A percentile compares a stretch with the other conserved stretches of the same genome.
phyloP scores from a whole-genome alignment of 2,888 invertebrate genomes.

The Pomacea canaliculata region DNA sequence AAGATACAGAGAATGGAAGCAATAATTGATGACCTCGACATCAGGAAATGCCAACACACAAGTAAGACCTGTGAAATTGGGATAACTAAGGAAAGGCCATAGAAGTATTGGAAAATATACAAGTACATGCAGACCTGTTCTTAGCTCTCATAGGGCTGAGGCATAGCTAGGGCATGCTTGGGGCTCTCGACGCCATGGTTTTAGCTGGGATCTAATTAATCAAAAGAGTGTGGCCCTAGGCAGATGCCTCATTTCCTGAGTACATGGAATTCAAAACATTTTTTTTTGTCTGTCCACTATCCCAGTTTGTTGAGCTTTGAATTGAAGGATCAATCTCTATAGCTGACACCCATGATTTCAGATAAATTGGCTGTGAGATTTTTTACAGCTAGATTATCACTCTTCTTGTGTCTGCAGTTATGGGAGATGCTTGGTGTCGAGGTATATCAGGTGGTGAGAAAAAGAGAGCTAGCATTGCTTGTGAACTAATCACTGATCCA shows the following conservation, averaged over 20 bases:
- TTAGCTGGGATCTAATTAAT: no score
- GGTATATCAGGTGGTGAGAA: conserved; percentile 87
- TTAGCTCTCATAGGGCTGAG: no score
- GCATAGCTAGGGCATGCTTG: no score
- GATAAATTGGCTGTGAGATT: background rate
- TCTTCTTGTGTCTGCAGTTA: conserved; percentile 71
- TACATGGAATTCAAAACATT: no score
- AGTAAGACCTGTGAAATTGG: conserved; percentile 67
- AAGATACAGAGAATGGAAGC: conserved; percentile 84
- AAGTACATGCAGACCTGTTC: no score
- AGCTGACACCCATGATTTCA: background rate
- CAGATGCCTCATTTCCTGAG: no score
- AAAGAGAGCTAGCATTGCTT: conserved; percentile 85
- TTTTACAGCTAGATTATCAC: background rate
- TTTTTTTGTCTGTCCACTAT: no score
- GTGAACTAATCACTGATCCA: conserved; percentile 85
- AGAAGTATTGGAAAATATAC: no score
- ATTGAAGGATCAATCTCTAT: no score
- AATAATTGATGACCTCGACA: conserved; percentile 81
- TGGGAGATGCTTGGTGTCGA: conserved; percentile 81
- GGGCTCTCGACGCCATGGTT: no score
- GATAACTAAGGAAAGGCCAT: no score
- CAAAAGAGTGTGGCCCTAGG: no score
- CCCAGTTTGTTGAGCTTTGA: background rate
- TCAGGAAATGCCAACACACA: conserved; percentile 82